Evolutionary conservation across 1,140 invertebrate species (phyloP), one percentile per base, ranked within the genome.

Genomic region (Drosophila littoralis): DNA sequence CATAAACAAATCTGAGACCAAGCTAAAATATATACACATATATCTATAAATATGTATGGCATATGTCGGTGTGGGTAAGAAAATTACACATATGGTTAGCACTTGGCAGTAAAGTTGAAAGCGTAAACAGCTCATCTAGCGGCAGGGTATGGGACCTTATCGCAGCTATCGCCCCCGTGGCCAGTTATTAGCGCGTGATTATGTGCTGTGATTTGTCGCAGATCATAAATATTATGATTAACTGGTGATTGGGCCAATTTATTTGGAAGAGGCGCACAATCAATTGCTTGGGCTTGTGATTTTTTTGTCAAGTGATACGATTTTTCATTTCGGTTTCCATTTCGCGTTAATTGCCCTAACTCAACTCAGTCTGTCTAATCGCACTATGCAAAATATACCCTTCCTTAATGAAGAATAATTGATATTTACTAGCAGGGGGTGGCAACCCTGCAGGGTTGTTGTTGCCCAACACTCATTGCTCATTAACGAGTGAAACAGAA

Each of bases 171-270:
- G 55, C 28, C 40, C 22, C 22, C 28, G 35, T 43, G 13, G 40
- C n/a, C 59, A 36, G 67, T 67, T 79, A 86, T 86, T 88, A 86
- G 83, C 83, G 79, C 83, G 79, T 88, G 82, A 86, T 86, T 86
- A 88, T 60, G 72, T 59, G 72, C 67, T 77, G 75, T 73, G 83
- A 88, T 86, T 88, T 76, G 54, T 48, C 54, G 46, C 35, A 50
- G 52, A 83, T 88, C 79, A 65, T 88, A 88, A 86, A 88, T 83
- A 55, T 63, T 61, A 42, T 17, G 32, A 57, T 67, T 72, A 61
- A 61, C 22, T 43, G n/a, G 46, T 58, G 74, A 77, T 66, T 63
- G 7, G 64, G 35, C 46, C 13, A 12, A 74, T 45, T 75, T 48
- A 64, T 48, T 28, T 28, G 35, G 36, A 75, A 78, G 58, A 28